Evolutionary conservation across 2,113 vertebrate species (phyloP).

Genomic region (Corythaixoides concolor): DNA sequence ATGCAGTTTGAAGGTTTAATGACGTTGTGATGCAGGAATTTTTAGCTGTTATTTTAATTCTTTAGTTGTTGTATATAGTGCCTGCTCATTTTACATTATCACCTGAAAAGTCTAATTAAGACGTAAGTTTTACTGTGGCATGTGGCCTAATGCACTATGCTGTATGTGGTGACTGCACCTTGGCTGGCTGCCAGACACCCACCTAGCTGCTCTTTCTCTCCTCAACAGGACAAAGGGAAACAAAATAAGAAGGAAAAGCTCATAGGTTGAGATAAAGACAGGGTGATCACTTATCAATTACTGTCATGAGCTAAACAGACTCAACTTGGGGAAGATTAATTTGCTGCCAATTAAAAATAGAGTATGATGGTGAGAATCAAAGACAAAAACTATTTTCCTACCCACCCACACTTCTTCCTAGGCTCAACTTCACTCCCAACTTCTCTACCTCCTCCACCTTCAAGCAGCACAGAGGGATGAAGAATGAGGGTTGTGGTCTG

Average conservation of each 20-base stretch:
- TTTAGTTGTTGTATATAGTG: background rate
- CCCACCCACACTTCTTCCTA: background rate
- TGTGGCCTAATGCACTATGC: background rate
- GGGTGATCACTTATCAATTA: background rate
- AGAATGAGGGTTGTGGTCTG: background rate
- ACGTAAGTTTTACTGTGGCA: background rate
- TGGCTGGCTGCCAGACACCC: background rate
- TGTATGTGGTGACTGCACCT: background rate
- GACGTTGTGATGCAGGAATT: background rate
- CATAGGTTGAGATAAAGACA: background rate
- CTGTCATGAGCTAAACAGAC: background rate
- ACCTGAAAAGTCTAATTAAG: background rate
- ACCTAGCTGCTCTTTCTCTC: background rate
- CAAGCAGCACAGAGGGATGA: fast-evolving
- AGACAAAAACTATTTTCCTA: background rate
- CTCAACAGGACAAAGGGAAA: background rate
- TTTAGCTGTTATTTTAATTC: background rate
- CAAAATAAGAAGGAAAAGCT: background rate
- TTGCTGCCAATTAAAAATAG: background rate
- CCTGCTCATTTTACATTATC: background rate
- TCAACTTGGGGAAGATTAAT: background rate
- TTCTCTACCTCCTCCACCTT: fast-evolving
- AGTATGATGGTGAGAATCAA: background rate
- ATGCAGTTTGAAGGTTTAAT: background rate
- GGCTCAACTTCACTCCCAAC: background rate